These are phyloP conservation scores for Copidosoma aretas DNA, from an alignment of 2,888 invertebrate genomes.

Conservation along the genomic window DNA sequence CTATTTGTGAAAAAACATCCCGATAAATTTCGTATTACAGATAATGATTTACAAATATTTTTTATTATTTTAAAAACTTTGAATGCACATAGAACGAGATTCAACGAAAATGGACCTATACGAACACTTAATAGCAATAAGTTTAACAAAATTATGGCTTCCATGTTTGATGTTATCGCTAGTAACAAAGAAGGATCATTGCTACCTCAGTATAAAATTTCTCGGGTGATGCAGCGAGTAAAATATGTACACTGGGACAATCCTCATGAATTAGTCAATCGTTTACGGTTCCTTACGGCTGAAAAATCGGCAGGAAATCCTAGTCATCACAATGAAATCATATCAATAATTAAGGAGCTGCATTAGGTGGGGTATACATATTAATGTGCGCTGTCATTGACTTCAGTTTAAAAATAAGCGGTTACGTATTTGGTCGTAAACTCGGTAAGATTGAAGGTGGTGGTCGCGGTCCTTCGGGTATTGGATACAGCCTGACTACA, in stretches of 20 bases:
- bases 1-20: no score
- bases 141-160: no score
- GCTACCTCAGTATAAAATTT: no score
- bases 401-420: no score
- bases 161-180: no score
- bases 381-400: neutral
- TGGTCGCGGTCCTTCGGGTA: neutral
- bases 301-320: neutral
- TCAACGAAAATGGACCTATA: no score
- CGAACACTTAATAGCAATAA: no score
- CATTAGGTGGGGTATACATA: neutral
- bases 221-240: neutral
- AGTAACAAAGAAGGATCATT: neutral
- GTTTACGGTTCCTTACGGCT: neutral
- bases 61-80: neutral
- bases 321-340: slow-evolving; percentile 39
- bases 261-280: slow-evolving; percentile 1
- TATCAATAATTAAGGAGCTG: slow-evolving; percentile 8
- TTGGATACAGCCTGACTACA: no score
- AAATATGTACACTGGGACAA: slow-evolving; percentile 9
- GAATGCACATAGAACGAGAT: slow-evolving; percentile 3
- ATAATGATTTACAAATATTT: no score
- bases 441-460: no score
- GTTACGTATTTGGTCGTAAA: neutral
- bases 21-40: no score